Conservation (phyloP, 2,113 vertebrate species). For the Hyaena hyaena region DNA sequence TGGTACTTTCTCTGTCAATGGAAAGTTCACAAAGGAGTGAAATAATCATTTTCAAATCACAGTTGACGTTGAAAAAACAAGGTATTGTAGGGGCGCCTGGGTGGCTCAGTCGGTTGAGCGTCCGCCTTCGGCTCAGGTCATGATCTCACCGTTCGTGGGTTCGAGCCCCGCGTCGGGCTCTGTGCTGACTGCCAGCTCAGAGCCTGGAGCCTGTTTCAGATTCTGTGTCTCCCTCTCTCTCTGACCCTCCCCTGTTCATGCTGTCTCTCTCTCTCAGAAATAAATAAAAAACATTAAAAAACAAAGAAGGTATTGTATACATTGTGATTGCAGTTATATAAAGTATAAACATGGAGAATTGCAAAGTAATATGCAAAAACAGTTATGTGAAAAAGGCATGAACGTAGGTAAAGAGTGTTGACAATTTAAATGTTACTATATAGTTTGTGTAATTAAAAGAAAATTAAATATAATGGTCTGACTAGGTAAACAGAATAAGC, state of each 20-base stretch:
- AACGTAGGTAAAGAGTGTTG: slow-evolving; percentile 24
- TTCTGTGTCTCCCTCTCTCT: too few species aligned
- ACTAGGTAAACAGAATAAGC: slow-evolving; percentile 58
- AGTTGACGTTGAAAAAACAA: neutral
- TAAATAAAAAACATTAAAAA: too few species aligned
- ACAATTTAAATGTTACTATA: slow-evolving; percentile 33
- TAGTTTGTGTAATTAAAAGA: slow-evolving; percentile 50
- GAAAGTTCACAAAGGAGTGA: neutral
- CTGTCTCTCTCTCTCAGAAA: too few species aligned
- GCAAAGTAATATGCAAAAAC: slow-evolving; percentile 20
- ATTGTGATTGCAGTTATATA: neutral
- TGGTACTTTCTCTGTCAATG: neutral
- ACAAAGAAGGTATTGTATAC: neutral
- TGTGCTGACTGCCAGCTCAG: too few species aligned
- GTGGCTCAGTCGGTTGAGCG: too few species aligned
- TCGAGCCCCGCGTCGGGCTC: too few species aligned
- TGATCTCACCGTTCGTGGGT: too few species aligned
- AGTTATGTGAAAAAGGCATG: neutral
- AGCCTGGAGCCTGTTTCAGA: too few species aligned
- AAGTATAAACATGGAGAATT: neutral
- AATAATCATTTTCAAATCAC: slow-evolving; percentile 5
- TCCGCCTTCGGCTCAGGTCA: too few species aligned
- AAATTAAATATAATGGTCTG: slow-evolving; percentile 44
- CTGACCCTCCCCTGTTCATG: too few species aligned
- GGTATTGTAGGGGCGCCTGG: too few species aligned